These are phyloP conservation scores for Lepidurus arcticus DNA, from an alignment of 1,140 invertebrate genomes.

Conservation along the genomic window DNA sequence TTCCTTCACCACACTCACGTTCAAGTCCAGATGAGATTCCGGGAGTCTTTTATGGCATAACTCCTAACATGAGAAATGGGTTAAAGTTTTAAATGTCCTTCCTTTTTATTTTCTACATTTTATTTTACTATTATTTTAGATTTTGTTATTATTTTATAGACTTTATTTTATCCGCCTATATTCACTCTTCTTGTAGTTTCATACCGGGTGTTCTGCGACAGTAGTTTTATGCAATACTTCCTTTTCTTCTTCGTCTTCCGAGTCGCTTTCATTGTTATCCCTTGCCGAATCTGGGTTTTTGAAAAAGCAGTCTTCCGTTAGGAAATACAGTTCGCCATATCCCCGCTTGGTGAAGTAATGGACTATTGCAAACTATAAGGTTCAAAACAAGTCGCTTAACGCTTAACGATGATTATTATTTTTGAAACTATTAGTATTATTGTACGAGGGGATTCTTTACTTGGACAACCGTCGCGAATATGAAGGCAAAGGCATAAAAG, in stretches of 20 bases:
- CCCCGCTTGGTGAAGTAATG: slow-evolving; percentile 87
- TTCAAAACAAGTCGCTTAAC: slow-evolving; percentile 37
- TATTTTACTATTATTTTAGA: background rate
- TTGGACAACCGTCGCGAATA: slow-evolving; percentile 79
- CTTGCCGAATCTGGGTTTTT: slow-evolving; percentile 48
- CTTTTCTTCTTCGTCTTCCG: slow-evolving; percentile 23
- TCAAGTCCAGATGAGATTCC: background rate
- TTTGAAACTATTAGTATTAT: background rate
- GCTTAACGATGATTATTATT: background rate
- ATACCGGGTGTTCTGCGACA: background rate
- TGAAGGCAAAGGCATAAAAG: slow-evolving; percentile 77
- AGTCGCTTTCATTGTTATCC: slow-evolving; percentile 51
- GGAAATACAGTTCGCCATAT: slow-evolving; percentile 76
- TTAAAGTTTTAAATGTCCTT: background rate
- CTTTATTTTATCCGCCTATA: too few relatives aligned
- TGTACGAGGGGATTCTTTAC: slow-evolving; percentile 40
- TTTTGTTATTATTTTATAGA: too few relatives aligned
- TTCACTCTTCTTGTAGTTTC: too few relatives aligned
- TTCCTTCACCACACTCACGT: slow-evolving; percentile 9
- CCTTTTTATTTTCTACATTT: background rate
- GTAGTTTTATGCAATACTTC: background rate
- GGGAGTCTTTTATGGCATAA: slow-evolving; percentile 8
- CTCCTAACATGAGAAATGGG: background rate
- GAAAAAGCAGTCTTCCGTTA: slow-evolving; percentile 54
- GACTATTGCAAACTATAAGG: slow-evolving; percentile 70